phyloP scores from a whole-genome alignment of 1,140 invertebrate genomes.

The Branchinecta lynchi region DNA sequence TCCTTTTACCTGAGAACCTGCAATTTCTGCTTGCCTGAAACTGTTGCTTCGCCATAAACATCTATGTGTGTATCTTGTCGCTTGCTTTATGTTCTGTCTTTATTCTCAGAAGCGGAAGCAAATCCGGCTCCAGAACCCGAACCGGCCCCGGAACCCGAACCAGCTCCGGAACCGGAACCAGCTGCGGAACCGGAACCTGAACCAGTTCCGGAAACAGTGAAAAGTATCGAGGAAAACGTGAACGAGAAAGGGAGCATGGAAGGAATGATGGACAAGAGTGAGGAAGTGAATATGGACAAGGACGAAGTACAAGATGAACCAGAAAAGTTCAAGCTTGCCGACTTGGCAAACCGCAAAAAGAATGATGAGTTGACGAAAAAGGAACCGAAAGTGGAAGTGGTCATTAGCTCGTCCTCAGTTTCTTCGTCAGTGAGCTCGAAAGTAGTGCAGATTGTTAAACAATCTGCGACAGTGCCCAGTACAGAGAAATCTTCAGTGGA shows the following conservation, averaged over 20 bases:
- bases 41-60: too few relatives aligned
- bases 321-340: neutral
- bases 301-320: neutral
- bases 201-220: neutral
- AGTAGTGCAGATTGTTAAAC: neutral
- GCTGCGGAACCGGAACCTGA: slow-evolving; percentile 18
- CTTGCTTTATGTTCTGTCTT: too few relatives aligned
- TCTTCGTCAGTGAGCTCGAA: neutral
- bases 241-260: neutral
- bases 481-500: too few relatives aligned
- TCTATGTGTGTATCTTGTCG: too few relatives aligned
- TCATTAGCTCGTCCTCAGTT: neutral
- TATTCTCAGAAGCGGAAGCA: too few relatives aligned
- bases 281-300: neutral
- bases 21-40: too few relatives aligned
- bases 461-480: neutral
- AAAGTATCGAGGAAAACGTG: neutral
- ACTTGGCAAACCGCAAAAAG: neutral
- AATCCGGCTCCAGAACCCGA: slow-evolving; percentile 12
- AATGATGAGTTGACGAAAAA: neutral
- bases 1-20: too few relatives aligned
- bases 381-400: neutral
- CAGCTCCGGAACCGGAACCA: slow-evolving; percentile 13
- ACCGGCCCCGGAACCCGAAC: slow-evolving; percentile 18
- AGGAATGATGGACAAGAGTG: too few relatives aligned